phyloP scores from a whole-genome alignment of 1,140 invertebrate species.

The Leptonema lineaticorne region DNA sequence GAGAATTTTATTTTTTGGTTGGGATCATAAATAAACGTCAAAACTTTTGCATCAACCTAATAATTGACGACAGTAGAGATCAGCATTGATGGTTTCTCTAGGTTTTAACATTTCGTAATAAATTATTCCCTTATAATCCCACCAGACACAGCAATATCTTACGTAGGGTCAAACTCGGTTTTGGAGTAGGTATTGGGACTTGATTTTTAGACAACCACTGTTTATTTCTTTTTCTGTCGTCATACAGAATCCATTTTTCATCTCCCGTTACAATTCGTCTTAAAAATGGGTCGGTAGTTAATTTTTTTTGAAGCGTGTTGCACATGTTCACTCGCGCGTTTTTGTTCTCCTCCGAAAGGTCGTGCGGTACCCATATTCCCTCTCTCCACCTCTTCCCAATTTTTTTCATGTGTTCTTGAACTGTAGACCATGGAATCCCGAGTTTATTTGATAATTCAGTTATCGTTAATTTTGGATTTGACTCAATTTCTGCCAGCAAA shows the following conservation, averaged over 20 bases:
- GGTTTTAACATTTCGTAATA: slow-evolving; percentile 44
- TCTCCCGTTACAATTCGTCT: slow-evolving; percentile 40
- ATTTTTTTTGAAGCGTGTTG: background rate
- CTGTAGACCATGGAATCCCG: background rate
- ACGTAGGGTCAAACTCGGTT: slow-evolving; percentile 10
- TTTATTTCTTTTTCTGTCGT: slow-evolving; percentile 42
- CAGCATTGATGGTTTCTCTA: slow-evolving; percentile 40
- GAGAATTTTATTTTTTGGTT: no score
- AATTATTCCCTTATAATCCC: slow-evolving; percentile 39
- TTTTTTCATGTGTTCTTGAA: background rate
- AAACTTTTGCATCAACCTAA: no score
- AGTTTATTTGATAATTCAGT: background rate
- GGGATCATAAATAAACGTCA: no score
- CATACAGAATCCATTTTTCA: slow-evolving; percentile 43
- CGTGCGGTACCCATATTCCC: slow-evolving; percentile 26
- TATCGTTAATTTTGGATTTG: background rate
- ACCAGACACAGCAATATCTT: slow-evolving; percentile 43
- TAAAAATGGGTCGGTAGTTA: slow-evolving; percentile 39
- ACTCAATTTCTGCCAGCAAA: background rate
- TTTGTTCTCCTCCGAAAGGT: background rate
- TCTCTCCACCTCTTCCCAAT: background rate
- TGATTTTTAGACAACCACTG: slow-evolving; percentile 39
- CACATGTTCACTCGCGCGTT: background rate
- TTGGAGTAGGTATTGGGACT: slow-evolving; percentile 35
- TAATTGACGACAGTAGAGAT: slow-evolving; percentile 44